Conservation (phyloP, 2,888 invertebrate genomes). For the Sarcophaga caerulescens region DNA sequence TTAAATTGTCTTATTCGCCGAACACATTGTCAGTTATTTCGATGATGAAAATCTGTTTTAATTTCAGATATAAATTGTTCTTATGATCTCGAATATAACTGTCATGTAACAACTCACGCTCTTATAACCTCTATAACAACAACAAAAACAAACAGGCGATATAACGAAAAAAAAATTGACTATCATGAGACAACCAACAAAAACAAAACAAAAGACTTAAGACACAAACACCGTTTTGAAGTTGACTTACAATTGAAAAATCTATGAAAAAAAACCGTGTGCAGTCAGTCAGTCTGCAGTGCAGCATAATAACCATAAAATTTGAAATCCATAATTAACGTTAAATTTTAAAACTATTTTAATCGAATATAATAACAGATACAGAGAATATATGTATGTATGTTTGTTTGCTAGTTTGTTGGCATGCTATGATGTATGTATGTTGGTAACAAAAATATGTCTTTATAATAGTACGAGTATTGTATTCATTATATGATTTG, state of each 20-base stretch:
- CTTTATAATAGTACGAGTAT: background rate
- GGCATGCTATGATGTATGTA: no score
- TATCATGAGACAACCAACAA: background rate
- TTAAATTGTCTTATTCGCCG: conserved; percentile 6
- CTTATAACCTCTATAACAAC: conserved; percentile 19
- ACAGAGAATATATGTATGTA: background rate
- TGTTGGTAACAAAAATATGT: background rate
- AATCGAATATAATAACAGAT: conserved; percentile 18
- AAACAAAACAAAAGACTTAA: conserved; percentile 43
- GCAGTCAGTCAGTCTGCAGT: conserved; percentile 1
- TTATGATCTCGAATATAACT: conserved; percentile 33
- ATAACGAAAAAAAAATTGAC: background rate
- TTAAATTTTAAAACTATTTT: conserved; percentile 37
- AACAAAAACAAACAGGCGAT: background rate
- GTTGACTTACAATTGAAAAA: background rate
- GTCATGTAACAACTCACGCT: conserved; percentile 37
- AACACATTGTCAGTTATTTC: background rate
- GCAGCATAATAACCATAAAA: conserved; percentile 40
- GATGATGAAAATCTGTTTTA: conserved; percentile 31
- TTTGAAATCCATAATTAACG: conserved; percentile 58
- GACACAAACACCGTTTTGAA: conserved; percentile 17
- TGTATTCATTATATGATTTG: background rate
- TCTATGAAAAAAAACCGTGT: background rate
- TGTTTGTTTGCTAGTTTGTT: no score
- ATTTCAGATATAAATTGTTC: conserved; percentile 16